These are phyloP conservation scores for Numida meleagris DNA, from an alignment of 2,113 vertebrate species.

Conservation along the genomic window DNA sequence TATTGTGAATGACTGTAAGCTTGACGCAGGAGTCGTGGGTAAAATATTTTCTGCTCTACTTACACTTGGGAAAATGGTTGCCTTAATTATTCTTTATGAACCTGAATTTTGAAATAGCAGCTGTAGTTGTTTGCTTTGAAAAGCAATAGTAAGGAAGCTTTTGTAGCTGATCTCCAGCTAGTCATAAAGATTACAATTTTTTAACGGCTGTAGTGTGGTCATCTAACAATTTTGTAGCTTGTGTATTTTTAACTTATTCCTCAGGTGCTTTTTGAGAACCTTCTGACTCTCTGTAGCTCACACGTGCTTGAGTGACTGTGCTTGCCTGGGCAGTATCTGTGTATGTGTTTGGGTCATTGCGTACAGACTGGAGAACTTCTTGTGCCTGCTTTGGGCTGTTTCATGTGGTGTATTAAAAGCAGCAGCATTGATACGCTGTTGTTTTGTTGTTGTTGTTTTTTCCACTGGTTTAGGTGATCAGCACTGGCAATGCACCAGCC, in stretches of 20 bases:
- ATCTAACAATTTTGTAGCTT: neutral
- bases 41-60: neutral
- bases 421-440: neutral
- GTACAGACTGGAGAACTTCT: neutral
- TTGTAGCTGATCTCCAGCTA: neutral
- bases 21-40: neutral
- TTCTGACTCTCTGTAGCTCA: neutral
- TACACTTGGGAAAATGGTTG: neutral
- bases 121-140: neutral
- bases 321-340: neutral
- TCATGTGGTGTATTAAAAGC: neutral
- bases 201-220: neutral
- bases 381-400: neutral
- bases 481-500: neutral
- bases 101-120: neutral
- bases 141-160: neutral
- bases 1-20: neutral
- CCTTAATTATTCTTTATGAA: neutral
- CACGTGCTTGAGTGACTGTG: neutral
- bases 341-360: neutral
- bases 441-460: neutral
- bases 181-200: neutral
- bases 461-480: neutral
- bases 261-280: neutral
- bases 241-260: neutral